phyloP scores from a whole-genome alignment of 2,888 invertebrate species.

The Lepetodrilus schrolli region DNA sequence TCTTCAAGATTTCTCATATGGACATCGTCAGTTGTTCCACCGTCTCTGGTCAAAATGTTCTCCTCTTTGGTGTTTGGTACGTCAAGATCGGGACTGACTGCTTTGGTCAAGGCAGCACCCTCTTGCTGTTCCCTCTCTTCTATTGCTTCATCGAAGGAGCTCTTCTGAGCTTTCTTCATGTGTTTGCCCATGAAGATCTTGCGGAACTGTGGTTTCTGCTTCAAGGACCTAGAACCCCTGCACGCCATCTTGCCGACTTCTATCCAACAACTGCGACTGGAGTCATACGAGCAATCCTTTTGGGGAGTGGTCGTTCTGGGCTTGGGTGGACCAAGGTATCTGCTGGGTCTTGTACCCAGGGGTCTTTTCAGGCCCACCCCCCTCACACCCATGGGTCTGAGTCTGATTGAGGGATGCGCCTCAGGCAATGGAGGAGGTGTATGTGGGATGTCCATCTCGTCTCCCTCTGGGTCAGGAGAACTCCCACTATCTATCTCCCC shows the following conservation, averaged over 20 bases:
- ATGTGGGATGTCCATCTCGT: neutral
- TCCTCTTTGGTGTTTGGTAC: neutral
- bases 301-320: neutral
- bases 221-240: neutral
- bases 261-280: neutral
- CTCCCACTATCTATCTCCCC: neutral
- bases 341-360: too few species aligned
- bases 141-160: neutral
- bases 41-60: neutral
- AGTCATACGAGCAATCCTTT: neutral
- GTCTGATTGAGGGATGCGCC: neutral
- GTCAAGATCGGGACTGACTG: neutral
- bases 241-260: slow-evolving; percentile 1
- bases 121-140: neutral
- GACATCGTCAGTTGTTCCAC: neutral
- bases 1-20: neutral
- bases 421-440: neutral
- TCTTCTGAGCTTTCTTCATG: neutral
- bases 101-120: neutral
- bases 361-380: neutral
- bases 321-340: too few species aligned
- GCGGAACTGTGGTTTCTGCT: neutral
- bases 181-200: slow-evolving; percentile 1
- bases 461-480: neutral
- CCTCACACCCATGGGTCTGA: neutral